Evolutionary conservation across 2,113 vertebrate genomes (phyloP), one percentile per base, ranked within the genome.

Genomic region (Anolis sagrei): DNA sequence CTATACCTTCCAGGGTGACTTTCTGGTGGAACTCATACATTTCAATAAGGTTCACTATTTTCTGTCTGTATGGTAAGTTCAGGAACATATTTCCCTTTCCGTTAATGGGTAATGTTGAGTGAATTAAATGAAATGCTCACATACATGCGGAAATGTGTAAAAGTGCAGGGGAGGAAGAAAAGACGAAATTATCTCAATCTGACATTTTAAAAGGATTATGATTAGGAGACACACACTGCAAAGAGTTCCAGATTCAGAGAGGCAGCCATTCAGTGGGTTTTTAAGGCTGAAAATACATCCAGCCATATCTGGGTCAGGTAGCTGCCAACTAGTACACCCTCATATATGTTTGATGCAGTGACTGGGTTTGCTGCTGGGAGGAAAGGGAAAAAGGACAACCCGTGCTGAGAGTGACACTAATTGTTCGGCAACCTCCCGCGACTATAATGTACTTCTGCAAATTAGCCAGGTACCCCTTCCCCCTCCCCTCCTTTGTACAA

Each of bases 381-480:
- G 6, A 8, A 62, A 19, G 10, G 36, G 61, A 5, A 66, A 68
- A 34, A 54, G 66, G 66, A 70, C 66, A 54, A n/a, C 66, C n/a
- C 44, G 32, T 54, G 48, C 82, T 86, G 92, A 92, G 91, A 93
- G 90, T 93, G 91, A 95, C 93, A 90, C 92, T 95, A 95, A 95
- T 94, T 94, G 92, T 94, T 93, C 92, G 88, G 88, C 92, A 92
- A 89, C 81, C 36, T 81, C 83, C n/a, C 92, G 89, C 82, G 89
- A 91, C 88, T 83, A 91, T 87, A 92, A 92, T 92, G 82, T 0
- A 0, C 82, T 88, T 66, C 80, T 81, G 81, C 86, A 89, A 90
- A 92, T 91, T 93, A 92, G 89, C 89, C 74, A 87, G 81, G 87
- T 90, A 92, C 23, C 1, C 19, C 16, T 27, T 64, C 8, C 2